These are phyloP conservation scores for Pogonocichla stellata DNA, from an alignment of 2,113 vertebrate species.

Conservation along the genomic window DNA sequence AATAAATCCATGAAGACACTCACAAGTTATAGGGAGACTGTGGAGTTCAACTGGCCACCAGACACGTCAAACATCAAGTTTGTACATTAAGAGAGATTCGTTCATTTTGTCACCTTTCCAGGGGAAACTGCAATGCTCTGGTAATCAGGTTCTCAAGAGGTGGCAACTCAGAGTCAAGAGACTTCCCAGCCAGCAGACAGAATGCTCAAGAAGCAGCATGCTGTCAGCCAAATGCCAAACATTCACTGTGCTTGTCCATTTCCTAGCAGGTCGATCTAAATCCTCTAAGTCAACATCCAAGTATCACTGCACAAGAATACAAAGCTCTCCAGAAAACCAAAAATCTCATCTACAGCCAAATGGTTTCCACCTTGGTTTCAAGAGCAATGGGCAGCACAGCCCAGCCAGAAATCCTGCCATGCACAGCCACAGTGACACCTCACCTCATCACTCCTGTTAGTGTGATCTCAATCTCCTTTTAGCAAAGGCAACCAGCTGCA, in stretches of 20 bases:
- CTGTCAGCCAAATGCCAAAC: neutral
- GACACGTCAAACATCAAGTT: neutral
- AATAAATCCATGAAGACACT: neutral
- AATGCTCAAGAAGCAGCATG: neutral
- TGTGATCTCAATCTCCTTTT: neutral
- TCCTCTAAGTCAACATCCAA: neutral
- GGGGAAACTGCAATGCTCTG: neutral
- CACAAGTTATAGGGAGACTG: neutral
- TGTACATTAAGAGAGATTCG: neutral
- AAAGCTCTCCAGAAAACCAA: neutral
- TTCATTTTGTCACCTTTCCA: neutral
- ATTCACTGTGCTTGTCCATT: neutral
- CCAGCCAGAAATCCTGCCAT: neutral
- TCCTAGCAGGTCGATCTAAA: neutral
- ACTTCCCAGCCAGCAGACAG: neutral
- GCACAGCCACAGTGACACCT: neutral
- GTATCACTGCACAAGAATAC: neutral
- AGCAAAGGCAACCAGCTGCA: neutral
- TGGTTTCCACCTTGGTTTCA: neutral
- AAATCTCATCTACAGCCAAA: neutral
- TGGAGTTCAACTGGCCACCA: neutral
- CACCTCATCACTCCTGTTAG: neutral
- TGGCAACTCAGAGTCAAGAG: neutral
- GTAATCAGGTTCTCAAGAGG: neutral
- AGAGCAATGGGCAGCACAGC: neutral